Conservation (phyloP, 2,113 vertebrate species). For the Melierax canorus region DNA sequence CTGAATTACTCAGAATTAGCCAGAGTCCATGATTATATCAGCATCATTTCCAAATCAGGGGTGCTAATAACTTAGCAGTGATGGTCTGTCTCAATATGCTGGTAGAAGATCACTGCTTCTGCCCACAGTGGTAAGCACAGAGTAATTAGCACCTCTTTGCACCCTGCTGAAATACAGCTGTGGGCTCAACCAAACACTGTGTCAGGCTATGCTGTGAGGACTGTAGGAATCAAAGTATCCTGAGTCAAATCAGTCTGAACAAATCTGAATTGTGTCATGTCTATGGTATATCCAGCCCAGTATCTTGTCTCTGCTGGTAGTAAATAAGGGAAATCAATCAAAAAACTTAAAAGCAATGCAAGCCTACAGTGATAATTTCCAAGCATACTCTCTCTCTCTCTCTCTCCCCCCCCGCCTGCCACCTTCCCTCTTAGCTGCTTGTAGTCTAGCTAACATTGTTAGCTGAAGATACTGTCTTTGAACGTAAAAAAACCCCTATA, state of each 20-base stretch:
- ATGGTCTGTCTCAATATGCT: neutral
- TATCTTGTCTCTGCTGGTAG: neutral
- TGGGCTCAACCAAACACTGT: neutral
- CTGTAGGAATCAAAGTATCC: neutral
- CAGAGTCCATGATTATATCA: neutral
- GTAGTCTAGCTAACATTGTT: neutral
- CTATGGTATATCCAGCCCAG: neutral
- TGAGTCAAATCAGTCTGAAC: neutral
- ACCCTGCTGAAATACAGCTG: neutral
- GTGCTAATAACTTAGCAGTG: neutral
- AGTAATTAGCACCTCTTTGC: neutral
- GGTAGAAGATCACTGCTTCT: neutral
- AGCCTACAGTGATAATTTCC: neutral
- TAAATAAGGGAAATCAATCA: neutral
- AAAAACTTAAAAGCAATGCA: neutral
- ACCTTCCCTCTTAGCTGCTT: neutral
- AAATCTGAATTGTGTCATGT: neutral
- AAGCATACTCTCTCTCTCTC: neutral
- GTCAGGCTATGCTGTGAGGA: neutral
- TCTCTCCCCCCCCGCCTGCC: neutral
- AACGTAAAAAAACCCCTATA: fast-evolving
- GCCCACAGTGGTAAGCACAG: neutral
- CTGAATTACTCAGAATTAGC: neutral
- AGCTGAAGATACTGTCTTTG: neutral
- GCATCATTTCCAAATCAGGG: neutral